These are phyloP conservation scores for Cepaea hortensis DNA, from an alignment of 2,888 invertebrate species.

Conservation along the genomic window DNA sequence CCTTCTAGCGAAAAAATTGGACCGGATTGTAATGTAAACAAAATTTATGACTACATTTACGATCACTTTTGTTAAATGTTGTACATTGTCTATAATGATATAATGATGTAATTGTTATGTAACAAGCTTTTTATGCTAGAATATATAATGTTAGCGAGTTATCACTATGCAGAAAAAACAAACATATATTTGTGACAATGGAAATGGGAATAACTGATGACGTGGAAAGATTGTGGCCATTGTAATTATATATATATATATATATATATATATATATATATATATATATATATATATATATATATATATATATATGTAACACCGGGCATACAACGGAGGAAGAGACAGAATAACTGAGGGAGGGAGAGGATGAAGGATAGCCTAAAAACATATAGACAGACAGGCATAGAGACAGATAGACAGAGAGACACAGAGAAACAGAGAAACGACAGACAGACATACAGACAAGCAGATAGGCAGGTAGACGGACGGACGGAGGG, in stretches of 20 bases:
- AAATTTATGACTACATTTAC: too few relatives aligned
- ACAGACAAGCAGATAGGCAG: neutral
- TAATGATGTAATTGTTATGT: too few relatives aligned
- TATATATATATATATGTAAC: neutral
- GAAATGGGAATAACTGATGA: too few relatives aligned
- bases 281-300: neutral
- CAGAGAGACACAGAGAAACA: neutral
- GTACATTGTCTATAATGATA: too few relatives aligned
- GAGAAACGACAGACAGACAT: neutral
- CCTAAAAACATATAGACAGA: neutral
- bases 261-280: neutral
- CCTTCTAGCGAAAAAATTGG: neutral
- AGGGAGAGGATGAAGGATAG: neutral
- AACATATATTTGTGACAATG: too few relatives aligned
- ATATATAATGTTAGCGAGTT: too few relatives aligned
- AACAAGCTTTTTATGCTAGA: too few relatives aligned
- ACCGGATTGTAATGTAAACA: neutral
- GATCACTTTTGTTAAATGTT: too few relatives aligned
- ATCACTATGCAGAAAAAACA: neutral
- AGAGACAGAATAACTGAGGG: neutral
- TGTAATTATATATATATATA: neutral
- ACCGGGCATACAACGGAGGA: neutral
- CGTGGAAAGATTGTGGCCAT: too few relatives aligned
- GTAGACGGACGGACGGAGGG: neutral
- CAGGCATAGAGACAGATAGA: neutral